These are phyloP conservation scores for Fregata magnificens DNA, from an alignment of 2,113 vertebrate genomes.

Conservation along the genomic window DNA sequence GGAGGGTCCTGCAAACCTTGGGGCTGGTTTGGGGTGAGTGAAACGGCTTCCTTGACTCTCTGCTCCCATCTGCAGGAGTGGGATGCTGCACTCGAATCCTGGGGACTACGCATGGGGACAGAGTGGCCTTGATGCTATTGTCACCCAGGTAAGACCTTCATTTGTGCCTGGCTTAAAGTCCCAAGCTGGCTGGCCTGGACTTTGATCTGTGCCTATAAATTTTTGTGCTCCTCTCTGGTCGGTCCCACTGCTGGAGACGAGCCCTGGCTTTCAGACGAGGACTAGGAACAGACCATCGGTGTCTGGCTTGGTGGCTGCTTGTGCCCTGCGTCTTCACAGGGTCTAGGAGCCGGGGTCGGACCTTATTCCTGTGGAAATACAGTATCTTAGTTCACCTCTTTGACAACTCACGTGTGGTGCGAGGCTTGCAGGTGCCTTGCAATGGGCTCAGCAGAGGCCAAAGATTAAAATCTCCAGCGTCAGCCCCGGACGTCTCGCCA, in stretches of 20 bases:
- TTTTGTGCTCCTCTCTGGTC: too few species aligned
- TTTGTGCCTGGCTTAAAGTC: not conserved
- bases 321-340: not conserved
- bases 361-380: not conserved
- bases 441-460: not conserved
- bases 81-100: slow-evolving; percentile 95
- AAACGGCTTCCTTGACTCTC: not conserved
- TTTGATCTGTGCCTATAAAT: not conserved
- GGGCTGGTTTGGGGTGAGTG: not conserved
- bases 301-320: not conserved
- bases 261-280: not conserved
- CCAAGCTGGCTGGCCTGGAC: not conserved
- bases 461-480: not conserved
- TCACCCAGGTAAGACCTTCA: slow-evolving; percentile 88
- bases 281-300: fast-evolving
- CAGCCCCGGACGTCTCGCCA: not conserved
- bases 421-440: not conserved
- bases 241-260: not conserved
- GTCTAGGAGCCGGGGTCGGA: fast-evolving
- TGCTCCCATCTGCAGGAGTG: slow-evolving; percentile 78
- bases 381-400: too few species aligned
- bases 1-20: not conserved
- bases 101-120: slow-evolving; percentile 98
- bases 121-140: slow-evolving; percentile 93
- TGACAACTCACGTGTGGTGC: not conserved